Conservation (phyloP, 2,113 vertebrate species). For the Glareola pratincola region DNA sequence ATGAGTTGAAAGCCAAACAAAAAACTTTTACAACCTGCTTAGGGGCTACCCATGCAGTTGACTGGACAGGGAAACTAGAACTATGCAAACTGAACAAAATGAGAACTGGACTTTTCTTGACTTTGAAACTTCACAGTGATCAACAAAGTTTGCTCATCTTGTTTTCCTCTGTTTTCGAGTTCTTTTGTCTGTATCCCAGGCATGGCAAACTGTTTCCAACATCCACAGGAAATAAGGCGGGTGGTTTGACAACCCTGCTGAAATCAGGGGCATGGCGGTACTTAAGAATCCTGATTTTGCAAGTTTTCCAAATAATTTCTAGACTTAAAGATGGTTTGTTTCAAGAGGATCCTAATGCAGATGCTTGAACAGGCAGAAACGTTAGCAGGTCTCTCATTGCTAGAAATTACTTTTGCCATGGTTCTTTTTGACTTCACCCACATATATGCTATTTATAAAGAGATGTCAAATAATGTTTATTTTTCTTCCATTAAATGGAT, state of each 20-base stretch:
- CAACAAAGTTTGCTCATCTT: background rate
- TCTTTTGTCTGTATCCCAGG: background rate
- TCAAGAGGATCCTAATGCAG: background rate
- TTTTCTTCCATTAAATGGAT: background rate
- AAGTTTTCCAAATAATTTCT: background rate
- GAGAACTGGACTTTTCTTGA: background rate
- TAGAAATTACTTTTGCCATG: background rate
- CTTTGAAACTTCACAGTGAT: background rate
- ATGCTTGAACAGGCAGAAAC: background rate
- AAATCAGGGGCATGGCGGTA: background rate
- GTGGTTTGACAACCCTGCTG: background rate
- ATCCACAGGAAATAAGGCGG: background rate
- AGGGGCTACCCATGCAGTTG: background rate
- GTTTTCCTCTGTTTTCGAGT: background rate
- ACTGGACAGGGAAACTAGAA: background rate
- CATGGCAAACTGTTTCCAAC: background rate
- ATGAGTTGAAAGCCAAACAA: background rate
- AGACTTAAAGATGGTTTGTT: background rate
- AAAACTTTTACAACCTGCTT: background rate
- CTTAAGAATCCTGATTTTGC: background rate
- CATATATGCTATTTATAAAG: background rate
- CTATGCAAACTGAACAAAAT: background rate
- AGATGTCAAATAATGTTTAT: background rate
- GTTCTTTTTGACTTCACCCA: background rate
- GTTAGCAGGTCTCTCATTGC: background rate